These are phyloP conservation scores for Nibea albiflora DNA, from an alignment of 2,113 vertebrate species.

Conservation along the genomic window DNA sequence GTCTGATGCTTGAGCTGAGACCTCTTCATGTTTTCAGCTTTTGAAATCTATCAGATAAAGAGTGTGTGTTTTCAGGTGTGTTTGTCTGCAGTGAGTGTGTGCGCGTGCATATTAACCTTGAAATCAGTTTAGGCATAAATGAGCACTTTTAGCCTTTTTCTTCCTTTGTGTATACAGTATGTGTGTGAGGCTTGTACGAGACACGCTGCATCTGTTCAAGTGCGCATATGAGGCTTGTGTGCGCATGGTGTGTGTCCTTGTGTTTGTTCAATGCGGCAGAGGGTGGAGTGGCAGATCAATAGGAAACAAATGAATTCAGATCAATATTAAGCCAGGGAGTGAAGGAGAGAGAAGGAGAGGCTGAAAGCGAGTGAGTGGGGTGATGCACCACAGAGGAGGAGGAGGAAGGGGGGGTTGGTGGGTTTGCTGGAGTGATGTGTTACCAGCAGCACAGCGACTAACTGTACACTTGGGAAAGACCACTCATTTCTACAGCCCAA, in stretches of 20 bases:
- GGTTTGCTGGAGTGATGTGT: constrained; percentile 56
- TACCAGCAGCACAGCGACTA: constrained; percentile 65
- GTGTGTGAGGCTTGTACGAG: constrained; percentile 13
- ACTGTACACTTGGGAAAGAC: constrained; percentile 70
- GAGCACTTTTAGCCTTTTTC: constrained; percentile 21
- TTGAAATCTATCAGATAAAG: constrained; percentile 44
- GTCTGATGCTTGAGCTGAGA: constrained; percentile 58
- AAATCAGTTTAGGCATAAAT: constrained; percentile 44
- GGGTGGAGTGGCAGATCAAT: constrained; percentile 83
- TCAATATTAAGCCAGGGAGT: constrained; percentile 79
- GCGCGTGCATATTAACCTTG: constrained; percentile 43
- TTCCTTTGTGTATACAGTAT: neutral
- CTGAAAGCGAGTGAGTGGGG: constrained; percentile 69
- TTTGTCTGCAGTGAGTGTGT: constrained; percentile 11
- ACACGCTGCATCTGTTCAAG: constrained; percentile 11
- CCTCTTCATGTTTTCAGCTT: constrained; percentile 40
- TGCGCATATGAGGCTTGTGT: constrained; percentile 47
- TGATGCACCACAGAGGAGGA: constrained; percentile 60
- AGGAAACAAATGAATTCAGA: constrained; percentile 85
- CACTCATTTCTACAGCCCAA: constrained; percentile 63
- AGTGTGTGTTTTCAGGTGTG: constrained; percentile 40
- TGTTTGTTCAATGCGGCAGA: constrained; percentile 85
- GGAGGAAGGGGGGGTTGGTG: constrained; percentile 22
- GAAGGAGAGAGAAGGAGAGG: constrained; percentile 76
- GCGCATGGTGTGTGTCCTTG: constrained; percentile 70